Base-by-base conservation (phyloP, 2,888 invertebrate species). In the Sinodicranocentrus sp. region DNA sequence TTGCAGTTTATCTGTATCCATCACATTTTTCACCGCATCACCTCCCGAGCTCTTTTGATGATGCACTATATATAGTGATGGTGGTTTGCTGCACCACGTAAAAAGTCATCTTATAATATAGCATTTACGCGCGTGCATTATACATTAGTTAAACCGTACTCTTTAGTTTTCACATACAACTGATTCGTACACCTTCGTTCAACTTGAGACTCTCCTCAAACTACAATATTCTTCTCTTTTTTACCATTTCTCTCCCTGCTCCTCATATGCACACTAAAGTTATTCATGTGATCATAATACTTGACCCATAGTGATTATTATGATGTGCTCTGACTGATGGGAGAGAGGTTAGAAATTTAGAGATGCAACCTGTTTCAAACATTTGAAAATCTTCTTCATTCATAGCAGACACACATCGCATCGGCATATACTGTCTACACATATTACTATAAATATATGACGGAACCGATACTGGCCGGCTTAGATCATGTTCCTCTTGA, bases 301-400 rank as follows among this genome's bases (percentile, higher is more conserved):
- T 80, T 80, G 80, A 80, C 80, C 80, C 80, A 80, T 73, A 79
- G 71, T 71, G 39, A 79, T 79, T 79, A 71, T 54, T 39, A 63
- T 65, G 79, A 71, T 79, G 79, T 71, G 79, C 79, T 79, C 79
- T 79, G 71, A 71, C 78, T 79, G 71, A 79, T 79, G 59, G 71
- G 26, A 63, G 72, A 65, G 67, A 54, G 67, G 79, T 48, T 78
- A 79, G 71, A 72, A 71, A 71, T 63, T 63, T 65, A 21, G 33
- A 67, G 54, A 67, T 73, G 71, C 33, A 80, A 72, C 67, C 65
- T 67, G 80, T 73, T 68, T 73, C 39, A 59, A 52, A 23, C 61
- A 33, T 63, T 15, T 2, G 10, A 65, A 79, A 65, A 67, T 61
- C 61, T 39, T 61, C 61, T 39, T 73, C 72, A 73, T 61, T 73